Percentiles rank a stretch among this genome's conserved stretches.
These are phyloP conservation scores for Mya arenaria DNA, from an alignment of 1,140 invertebrate genomes.

Conservation along the genomic window DNA sequence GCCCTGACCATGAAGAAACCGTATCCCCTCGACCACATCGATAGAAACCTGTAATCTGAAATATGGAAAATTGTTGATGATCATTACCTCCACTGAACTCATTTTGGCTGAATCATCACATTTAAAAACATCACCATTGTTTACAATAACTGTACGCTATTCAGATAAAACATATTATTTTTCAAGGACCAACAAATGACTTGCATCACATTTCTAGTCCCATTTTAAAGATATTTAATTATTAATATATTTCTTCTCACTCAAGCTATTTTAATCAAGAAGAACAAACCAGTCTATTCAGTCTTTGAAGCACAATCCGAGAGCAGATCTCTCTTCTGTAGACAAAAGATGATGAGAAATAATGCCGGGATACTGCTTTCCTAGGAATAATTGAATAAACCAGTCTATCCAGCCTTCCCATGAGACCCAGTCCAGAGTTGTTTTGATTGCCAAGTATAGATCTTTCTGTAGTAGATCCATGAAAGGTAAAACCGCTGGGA, in stretches of 20 bases:
- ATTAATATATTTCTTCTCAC: too few relatives aligned
- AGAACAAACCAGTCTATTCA: too few relatives aligned
- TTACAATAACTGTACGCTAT: too few relatives aligned
- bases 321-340: slow-evolving; percentile 87
- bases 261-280: too few relatives aligned
- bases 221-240: too few relatives aligned
- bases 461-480: slow-evolving; percentile 88
- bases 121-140: too few relatives aligned
- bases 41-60: slow-evolving; percentile 86
- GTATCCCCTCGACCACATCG: slow-evolving; percentile 87
- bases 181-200: too few relatives aligned
- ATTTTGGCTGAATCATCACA: too few relatives aligned
- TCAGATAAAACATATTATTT: too few relatives aligned
- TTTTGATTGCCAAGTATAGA: slow-evolving; percentile 90
- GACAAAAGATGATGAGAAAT: slow-evolving; percentile 88
- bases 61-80: slow-evolving; percentile 38
- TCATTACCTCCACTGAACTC: too few relatives aligned
- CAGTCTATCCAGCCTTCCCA: too few relatives aligned
- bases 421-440: slow-evolving; percentile 87
- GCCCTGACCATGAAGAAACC: slow-evolving; percentile 93
- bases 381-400: slow-evolving; percentile 91
- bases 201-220: too few relatives aligned
- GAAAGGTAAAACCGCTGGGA: slow-evolving; percentile 90
- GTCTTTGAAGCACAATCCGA: slow-evolving; percentile 86
- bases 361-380: slow-evolving; percentile 89